Conservation (phyloP, 2,113 vertebrate species). For the Candoia aspera region DNA sequence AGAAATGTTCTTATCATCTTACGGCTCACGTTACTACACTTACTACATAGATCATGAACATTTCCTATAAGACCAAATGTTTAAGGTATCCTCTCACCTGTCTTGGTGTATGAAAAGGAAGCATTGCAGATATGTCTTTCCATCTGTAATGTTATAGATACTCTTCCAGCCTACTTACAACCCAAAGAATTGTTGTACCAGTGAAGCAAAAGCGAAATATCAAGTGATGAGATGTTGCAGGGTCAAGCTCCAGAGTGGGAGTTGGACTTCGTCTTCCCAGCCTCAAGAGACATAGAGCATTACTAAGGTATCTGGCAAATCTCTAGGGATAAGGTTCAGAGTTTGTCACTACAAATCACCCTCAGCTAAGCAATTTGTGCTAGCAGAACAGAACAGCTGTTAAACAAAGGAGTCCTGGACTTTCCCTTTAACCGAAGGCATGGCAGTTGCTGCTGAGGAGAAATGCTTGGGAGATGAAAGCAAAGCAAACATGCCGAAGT, state of each 20-base stretch:
- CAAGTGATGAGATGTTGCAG: constrained; percentile 61
- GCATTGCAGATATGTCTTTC: rapidly evolving
- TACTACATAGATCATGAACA: constrained; percentile 1
- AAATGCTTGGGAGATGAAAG: constrained; percentile 67
- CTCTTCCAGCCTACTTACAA: background rate
- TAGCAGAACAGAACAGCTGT: constrained; percentile 73
- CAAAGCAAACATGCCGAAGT: constrained; percentile 71
- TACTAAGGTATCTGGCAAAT: constrained; percentile 74
- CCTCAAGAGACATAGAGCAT: constrained; percentile 62
- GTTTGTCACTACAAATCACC: constrained; percentile 78
- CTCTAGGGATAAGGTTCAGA: constrained; percentile 68
- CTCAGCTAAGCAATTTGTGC: constrained; percentile 69
- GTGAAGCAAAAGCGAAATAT: constrained; percentile 28
- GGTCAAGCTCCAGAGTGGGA: constrained; percentile 59
- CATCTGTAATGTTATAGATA: background rate
- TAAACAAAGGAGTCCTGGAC: constrained; percentile 70
- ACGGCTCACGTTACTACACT: background rate
- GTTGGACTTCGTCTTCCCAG: constrained; percentile 54
- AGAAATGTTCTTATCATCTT: background rate
- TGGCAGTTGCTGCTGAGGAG: constrained; percentile 68
- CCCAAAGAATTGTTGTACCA: constrained; percentile 6
- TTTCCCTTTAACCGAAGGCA: constrained; percentile 63
- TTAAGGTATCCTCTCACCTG: constrained; percentile 19
- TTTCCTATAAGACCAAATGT: constrained; percentile 11
- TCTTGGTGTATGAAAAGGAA: constrained; percentile 28